A percentile compares a stretch with the other conserved stretches of the same genome.
phyloP scores from a whole-genome alignment of 1,140 invertebrate species.

The Mizuhopecten yessoensis region DNA sequence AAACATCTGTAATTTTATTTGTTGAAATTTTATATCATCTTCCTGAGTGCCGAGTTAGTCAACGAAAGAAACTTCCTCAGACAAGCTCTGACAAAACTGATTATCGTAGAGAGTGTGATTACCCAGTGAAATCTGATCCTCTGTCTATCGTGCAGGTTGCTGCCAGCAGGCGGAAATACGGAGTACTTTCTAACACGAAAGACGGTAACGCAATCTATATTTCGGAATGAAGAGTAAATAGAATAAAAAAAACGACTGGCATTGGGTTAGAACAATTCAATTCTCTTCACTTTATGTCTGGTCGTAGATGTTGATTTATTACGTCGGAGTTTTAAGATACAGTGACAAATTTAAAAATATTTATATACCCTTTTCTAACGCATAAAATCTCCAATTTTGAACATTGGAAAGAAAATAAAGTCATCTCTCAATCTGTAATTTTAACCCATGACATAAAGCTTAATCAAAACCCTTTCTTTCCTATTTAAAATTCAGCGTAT shows the following conservation, averaged over 20 bases:
- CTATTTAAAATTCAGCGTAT: too few relatives aligned
- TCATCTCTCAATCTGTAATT: background rate
- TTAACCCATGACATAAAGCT: too few relatives aligned
- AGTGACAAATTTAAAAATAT: background rate
- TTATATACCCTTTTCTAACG: background rate
- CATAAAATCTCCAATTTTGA: background rate
- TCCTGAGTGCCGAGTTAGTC: background rate
- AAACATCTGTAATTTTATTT: background rate
- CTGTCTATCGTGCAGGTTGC: background rate
- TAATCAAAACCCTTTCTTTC: too few relatives aligned
- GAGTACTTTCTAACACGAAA: conserved; percentile 20
- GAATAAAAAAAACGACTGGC: background rate
- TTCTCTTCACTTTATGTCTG: background rate
- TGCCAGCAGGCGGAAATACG: background rate
- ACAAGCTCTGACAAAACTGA: background rate
- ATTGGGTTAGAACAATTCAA: background rate
- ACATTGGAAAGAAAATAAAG: too few relatives aligned
- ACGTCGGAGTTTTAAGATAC: background rate
- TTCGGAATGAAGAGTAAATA: background rate
- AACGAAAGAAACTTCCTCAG: conserved; percentile 1
- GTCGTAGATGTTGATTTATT: background rate
- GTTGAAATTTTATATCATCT: conserved; percentile 25
- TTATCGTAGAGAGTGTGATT: background rate
- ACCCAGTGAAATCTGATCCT: background rate
- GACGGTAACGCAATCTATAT: background rate